Evolutionary conservation across 2,113 vertebrate genomes (phyloP).

Genomic region (Tiliqua scincoides): DNA sequence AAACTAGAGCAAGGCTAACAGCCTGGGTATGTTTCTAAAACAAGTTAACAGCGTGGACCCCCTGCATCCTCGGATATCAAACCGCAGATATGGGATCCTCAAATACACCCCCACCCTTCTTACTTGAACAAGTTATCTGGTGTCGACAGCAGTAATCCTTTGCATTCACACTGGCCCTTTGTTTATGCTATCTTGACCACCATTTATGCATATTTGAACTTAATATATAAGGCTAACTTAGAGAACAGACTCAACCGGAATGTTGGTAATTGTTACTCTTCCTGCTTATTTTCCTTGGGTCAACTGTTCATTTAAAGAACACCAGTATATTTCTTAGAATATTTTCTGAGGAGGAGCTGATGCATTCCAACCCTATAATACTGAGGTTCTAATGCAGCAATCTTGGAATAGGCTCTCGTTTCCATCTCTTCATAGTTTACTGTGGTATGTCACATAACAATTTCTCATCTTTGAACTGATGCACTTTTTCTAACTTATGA

Average conservation of each 20-base stretch:
- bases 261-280: background rate
- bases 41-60: no score
- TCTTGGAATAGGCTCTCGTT: background rate
- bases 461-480: background rate
- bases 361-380: background rate
- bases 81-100: no score
- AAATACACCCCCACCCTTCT: background rate
- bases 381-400: background rate
- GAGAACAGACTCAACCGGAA: background rate
- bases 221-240: background rate
- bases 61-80: no score
- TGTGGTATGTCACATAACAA: background rate
- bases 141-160: background rate
- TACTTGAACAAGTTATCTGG: background rate
- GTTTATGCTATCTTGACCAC: background rate
- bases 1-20: no score
- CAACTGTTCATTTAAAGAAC: background rate
- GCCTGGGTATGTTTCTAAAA: no score
- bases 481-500: background rate
- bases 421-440: background rate
- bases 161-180: background rate
- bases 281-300: background rate
- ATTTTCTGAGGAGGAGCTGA: background rate
- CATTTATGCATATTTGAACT: background rate
- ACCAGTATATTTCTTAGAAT: background rate